phyloP scores from a whole-genome alignment of 2,797 vertebrate species.

The Anisognathus igniventris region DNA sequence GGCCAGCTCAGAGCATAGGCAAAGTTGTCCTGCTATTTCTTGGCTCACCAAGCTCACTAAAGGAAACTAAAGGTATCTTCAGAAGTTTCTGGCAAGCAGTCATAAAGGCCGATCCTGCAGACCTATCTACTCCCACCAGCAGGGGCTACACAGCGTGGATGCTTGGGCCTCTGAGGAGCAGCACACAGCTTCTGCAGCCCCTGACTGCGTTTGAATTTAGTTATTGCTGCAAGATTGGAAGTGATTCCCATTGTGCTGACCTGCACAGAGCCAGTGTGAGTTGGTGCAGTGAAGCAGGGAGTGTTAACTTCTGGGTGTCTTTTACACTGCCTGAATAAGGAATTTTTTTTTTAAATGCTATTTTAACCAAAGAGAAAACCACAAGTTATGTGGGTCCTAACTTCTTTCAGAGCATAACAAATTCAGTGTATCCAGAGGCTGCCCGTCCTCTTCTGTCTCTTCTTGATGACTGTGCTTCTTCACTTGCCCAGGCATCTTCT shows the following conservation, averaged over 20 bases:
- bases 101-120: not conserved
- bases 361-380: constrained; percentile 22
- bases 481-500: not conserved
- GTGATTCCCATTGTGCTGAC: not conserved
- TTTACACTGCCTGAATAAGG: not conserved
- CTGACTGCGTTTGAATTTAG: not conserved
- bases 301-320: not conserved
- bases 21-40: not conserved
- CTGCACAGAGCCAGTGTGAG: not conserved
- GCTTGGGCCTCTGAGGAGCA: not conserved
- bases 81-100: not conserved
- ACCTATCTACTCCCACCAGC: not conserved
- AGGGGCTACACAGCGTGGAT: fast-evolving
- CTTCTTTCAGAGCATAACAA: constrained; percentile 3
- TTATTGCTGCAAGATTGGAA: not conserved
- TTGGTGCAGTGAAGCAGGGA: not conserved
- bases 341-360: not conserved
- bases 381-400: not conserved
- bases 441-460: not conserved
- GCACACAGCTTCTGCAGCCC: not conserved
- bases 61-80: not conserved
- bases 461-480: not conserved
- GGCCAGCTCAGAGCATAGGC: not conserved
- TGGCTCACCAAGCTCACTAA: not conserved
- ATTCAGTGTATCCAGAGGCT: not conserved